These are phyloP conservation scores for Pituophis catenifer DNA, from an alignment of 2,113 vertebrate species.

Conservation along the genomic window DNA sequence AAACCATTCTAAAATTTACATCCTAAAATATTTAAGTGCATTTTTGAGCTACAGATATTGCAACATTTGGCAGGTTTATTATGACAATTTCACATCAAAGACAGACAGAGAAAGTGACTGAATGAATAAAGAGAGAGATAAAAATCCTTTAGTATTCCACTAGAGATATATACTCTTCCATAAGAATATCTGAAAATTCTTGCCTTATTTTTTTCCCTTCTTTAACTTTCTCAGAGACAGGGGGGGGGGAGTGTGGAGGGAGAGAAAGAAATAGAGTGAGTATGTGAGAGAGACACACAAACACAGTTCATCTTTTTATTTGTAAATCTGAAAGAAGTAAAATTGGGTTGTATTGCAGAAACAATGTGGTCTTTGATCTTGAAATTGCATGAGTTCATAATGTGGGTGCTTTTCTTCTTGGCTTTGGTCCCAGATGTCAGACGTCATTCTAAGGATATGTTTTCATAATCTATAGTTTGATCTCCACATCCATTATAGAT, in stretches of 20 bases:
- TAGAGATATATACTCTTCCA: neutral
- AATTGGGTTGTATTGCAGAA: conserved; percentile 58
- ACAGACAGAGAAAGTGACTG: neutral
- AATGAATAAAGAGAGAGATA: neutral
- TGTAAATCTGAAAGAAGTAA: conserved; percentile 44
- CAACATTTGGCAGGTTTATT: neutral
- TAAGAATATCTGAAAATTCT: conserved; percentile 14
- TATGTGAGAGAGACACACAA: neutral
- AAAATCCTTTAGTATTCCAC: neutral
- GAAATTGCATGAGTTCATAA: conserved; percentile 49
- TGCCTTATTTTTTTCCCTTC: neutral
- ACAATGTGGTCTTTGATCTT: conserved; percentile 65
- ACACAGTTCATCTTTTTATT: neutral
- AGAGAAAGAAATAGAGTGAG: no score
- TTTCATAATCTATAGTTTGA: conserved; percentile 53
- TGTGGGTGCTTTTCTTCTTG: conserved; percentile 69
- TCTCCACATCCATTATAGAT: conserved; percentile 37
- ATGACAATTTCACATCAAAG: neutral
- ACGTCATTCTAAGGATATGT: conserved; percentile 61
- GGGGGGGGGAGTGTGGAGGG: no score
- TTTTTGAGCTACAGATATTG: neutral
- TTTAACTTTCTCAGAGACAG: neutral
- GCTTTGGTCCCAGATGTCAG: conserved; percentile 65
- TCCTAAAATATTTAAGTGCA: neutral
- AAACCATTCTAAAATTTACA: neutral